Conservation (phyloP, 1,140 invertebrate genomes). For the Trachymyrmex septentrionalis region DNA sequence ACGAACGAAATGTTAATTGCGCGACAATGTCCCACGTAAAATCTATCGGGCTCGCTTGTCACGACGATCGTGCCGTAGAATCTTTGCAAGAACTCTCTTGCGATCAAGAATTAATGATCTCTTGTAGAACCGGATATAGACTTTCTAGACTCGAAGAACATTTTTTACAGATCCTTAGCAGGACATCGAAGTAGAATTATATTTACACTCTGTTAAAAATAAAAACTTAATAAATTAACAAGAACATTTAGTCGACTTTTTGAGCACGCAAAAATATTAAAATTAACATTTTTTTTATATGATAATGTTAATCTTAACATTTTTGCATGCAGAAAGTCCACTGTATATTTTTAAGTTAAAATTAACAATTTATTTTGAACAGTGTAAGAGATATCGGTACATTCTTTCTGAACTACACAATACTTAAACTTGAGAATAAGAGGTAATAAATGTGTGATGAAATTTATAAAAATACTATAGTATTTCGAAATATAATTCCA, state of each 20-base stretch:
- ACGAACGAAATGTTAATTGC: slow-evolving; percentile 56
- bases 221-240: no score
- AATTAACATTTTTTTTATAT: no score
- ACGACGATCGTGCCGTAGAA: slow-evolving; percentile 14
- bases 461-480: not conserved
- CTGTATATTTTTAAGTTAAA: no score
- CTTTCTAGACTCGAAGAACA: not conserved
- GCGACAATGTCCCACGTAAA: slow-evolving; percentile 36
- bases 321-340: no score
- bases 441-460: no score
- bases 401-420: no score
- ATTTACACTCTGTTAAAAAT: not conserved
- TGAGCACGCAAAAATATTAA: no score
- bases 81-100: slow-evolving; percentile 22
- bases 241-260: no score
- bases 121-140: not conserved
- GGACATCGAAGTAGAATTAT: not conserved
- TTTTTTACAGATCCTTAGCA: not conserved
- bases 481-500: not conserved
- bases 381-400: not conserved
- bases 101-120: slow-evolving; percentile 25
- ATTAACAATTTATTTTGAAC: no score
- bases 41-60: slow-evolving; percentile 9
- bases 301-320: no score
- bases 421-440: not conserved